Conservation (phyloP, 2,888 invertebrate species). For the Agrilus biguttatus region DNA sequence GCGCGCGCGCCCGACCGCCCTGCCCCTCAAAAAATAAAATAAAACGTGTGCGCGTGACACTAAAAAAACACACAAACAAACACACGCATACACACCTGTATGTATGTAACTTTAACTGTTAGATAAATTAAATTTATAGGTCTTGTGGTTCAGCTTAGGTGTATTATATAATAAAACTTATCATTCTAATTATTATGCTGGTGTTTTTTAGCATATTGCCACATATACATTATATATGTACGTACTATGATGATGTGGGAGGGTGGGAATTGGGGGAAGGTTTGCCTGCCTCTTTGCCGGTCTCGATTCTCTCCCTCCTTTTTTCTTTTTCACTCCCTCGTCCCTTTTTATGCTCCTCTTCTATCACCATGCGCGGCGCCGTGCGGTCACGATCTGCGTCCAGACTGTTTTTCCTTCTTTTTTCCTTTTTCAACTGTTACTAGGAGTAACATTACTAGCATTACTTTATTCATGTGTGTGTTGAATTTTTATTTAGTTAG, state of each 20-base stretch:
- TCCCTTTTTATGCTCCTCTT: conserved; percentile 1
- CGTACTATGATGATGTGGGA: no score
- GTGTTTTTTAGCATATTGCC: conserved; percentile 7
- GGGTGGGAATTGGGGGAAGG: neutral
- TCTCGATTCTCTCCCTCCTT: neutral
- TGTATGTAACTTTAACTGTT: conserved; percentile 23
- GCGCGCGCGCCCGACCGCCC: conserved; percentile 19
- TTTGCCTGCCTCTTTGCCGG: conserved; percentile 1
- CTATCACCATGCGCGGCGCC: neutral
- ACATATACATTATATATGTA: neutral
- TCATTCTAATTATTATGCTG: conserved; percentile 10
- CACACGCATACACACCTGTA: conserved; percentile 17
- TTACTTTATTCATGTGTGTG: no score
- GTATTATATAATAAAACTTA: conserved; percentile 22
- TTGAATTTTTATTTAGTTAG: no score
- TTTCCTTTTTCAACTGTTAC: no score
- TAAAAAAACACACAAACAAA: no score
- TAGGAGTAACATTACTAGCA: no score
- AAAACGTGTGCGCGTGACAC: conserved; percentile 15
- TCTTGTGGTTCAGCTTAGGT: conserved; percentile 30
- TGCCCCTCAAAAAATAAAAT: conserved; percentile 15
- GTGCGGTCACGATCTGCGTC: no score
- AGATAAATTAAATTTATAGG: conserved; percentile 31
- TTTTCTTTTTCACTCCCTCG: conserved; percentile 3
- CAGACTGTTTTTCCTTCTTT: neutral